These are phyloP conservation scores for Anthopleura xanthogrammica DNA, from an alignment of 92 coral and sea anemone genomes.

Conservation along the genomic window DNA sequence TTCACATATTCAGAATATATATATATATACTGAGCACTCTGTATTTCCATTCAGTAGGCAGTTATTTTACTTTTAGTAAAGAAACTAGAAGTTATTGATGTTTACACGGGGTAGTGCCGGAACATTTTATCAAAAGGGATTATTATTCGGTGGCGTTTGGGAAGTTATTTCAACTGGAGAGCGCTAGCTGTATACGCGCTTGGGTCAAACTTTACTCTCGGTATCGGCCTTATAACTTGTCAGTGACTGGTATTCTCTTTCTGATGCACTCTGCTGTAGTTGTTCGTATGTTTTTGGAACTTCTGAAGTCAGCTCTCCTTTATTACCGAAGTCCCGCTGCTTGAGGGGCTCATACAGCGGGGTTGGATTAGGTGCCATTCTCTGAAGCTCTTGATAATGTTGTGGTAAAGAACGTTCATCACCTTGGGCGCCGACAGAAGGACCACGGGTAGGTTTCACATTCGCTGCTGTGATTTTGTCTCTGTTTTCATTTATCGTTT, in stretches of 20 bases:
- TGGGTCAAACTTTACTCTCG: background rate
- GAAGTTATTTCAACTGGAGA: background rate
- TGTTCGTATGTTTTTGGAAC: background rate
- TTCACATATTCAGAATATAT: no score
- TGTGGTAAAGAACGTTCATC: background rate
- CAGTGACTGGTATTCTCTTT: background rate
- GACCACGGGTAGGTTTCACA: background rate
- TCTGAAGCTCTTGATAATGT: background rate
- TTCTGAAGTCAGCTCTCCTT: no score
- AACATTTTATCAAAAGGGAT: no score
- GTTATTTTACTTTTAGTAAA: no score
- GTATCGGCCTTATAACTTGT: background rate
- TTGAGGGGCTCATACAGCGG: background rate
- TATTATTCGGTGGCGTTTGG: no score
- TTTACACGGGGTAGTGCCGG: no score
- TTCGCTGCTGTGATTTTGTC: background rate
- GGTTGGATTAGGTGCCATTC: background rate
- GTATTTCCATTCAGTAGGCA: no score
- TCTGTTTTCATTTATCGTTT: background rate
- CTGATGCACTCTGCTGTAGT: background rate
- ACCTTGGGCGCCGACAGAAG: background rate
- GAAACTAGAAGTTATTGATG: no score
- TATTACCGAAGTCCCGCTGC: background rate
- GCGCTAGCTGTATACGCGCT: background rate
- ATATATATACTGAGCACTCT: no score